Evolutionary conservation across 2,888 invertebrate species (phyloP).

Genomic region (Diogma glabrata): DNA sequence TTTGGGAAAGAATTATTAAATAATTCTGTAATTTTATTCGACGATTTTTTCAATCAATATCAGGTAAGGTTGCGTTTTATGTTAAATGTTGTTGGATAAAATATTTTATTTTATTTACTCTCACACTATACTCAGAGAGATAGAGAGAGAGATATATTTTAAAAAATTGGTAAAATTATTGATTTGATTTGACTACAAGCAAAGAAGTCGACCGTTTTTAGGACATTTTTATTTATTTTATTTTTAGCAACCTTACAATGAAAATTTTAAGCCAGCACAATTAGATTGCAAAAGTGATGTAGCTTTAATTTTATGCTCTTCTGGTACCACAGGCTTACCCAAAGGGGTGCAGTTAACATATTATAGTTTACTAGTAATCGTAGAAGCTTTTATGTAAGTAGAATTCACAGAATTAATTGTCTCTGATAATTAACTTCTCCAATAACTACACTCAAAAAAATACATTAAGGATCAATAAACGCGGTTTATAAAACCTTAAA

Average conservation of each 20-base stretch:
- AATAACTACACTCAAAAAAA: no score
- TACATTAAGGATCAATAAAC: no score
- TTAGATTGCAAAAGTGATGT: constrained; percentile 44
- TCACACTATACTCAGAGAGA: no score
- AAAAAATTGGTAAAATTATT: no score
- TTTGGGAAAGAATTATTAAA: constrained; percentile 38
- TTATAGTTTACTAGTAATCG: background rate
- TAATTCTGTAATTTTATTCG: constrained; percentile 21
- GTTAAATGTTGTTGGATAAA: no score
- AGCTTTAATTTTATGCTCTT: constrained; percentile 58
- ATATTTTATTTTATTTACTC: no score
- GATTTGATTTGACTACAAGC: background rate
- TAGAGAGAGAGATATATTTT: no score
- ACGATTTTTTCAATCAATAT: constrained; percentile 25
- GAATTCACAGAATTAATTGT: no score
- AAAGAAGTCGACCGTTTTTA: background rate
- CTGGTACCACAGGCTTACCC: constrained; percentile 69
- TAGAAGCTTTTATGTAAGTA: constrained; percentile 34
- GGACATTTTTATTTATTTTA: no score
- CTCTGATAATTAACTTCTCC: no score
- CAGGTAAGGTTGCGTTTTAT: no score
- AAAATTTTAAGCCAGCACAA: background rate
- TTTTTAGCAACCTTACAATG: background rate
- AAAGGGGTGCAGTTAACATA: constrained; percentile 61
- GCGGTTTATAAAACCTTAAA: no score